Percentiles rank a stretch among this genome's conserved stretches.
Conservation (phyloP, 2,797 vertebrate species). For the Tachyglossus aculeatus region DNA sequence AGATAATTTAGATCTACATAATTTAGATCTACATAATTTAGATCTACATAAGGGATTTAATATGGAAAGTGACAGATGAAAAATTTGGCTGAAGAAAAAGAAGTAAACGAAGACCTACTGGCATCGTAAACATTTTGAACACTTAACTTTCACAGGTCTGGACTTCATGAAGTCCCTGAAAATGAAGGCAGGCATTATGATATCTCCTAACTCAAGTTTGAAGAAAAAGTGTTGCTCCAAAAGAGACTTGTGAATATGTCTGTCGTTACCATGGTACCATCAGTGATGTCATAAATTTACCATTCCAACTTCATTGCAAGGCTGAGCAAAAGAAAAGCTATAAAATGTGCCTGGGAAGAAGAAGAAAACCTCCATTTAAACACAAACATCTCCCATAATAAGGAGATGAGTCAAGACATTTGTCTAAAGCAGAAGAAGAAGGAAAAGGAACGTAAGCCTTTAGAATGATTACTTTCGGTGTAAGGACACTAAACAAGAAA, state of each 20-base stretch:
- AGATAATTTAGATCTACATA: no score
- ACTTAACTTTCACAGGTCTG: no score
- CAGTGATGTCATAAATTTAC: conserved; percentile 35
- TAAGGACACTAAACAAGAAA: no score
- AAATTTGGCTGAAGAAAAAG: no score
- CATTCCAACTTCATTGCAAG: conserved; percentile 18
- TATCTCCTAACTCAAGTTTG: background rate
- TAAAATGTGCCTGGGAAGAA: conserved; percentile 37
- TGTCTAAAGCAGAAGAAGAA: conserved; percentile 49
- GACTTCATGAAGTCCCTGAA: no score
- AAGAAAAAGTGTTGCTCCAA: background rate
- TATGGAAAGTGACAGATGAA: no score
- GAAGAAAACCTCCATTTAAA: conserved; percentile 23
- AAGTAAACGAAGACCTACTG: no score
- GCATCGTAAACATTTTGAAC: no score
- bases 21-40: no score
- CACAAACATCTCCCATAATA: background rate
- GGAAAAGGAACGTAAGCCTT: conserved; percentile 11
- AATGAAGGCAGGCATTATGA: no score
- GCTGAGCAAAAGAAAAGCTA: conserved; percentile 13
- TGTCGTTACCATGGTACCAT: conserved; percentile 19
- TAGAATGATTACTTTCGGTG: background rate
- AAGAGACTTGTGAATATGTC: background rate
- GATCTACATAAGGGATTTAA: no score
- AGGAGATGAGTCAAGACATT: conserved; percentile 53